These are phyloP conservation scores for Gadus chalcogrammus DNA, from an alignment of 2,113 vertebrate genomes.

Conservation along the genomic window DNA sequence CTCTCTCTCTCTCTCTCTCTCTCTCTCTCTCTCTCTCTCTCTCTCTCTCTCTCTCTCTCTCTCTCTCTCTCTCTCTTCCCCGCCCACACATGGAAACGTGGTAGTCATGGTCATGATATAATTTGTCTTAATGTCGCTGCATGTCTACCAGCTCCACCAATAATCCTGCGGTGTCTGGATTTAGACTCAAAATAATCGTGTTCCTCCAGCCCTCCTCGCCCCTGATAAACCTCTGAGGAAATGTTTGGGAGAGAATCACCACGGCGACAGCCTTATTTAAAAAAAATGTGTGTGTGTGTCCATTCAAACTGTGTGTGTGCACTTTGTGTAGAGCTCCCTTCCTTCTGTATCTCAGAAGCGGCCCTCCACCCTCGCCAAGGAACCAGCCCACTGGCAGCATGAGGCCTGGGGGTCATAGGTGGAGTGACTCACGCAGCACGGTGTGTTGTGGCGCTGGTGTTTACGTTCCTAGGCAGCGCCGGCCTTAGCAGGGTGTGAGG, in stretches of 20 bases:
- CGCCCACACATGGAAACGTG: slow-evolving; percentile 5
- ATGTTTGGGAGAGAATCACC: slow-evolving; percentile 18
- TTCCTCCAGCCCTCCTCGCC: neutral
- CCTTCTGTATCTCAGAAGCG: slow-evolving; percentile 21
- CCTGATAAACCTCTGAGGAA: slow-evolving; percentile 22
- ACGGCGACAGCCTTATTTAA: slow-evolving; percentile 17
- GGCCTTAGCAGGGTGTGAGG: too few species aligned
- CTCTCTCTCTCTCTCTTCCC: neutral
- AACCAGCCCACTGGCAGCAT: slow-evolving; percentile 24
- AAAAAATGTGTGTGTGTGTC: neutral
- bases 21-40: too few species aligned
- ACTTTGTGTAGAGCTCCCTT: neutral
- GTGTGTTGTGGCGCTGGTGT: too few species aligned
- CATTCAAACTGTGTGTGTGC: neutral
- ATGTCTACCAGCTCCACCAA: neutral
- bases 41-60: too few species aligned
- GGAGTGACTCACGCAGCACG: slow-evolving; percentile 38
- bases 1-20: too few species aligned
- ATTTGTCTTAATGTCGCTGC: slow-evolving; percentile 13
- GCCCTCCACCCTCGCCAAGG: slow-evolving; percentile 15
- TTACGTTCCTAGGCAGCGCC: too few species aligned
- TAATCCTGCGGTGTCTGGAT: slow-evolving; percentile 9
- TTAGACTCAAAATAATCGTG: neutral
- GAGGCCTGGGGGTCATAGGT: slow-evolving; percentile 44
- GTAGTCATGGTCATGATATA: neutral